phyloP scores from a whole-genome alignment of 2,888 invertebrate species.

The Drosophila monieri region DNA sequence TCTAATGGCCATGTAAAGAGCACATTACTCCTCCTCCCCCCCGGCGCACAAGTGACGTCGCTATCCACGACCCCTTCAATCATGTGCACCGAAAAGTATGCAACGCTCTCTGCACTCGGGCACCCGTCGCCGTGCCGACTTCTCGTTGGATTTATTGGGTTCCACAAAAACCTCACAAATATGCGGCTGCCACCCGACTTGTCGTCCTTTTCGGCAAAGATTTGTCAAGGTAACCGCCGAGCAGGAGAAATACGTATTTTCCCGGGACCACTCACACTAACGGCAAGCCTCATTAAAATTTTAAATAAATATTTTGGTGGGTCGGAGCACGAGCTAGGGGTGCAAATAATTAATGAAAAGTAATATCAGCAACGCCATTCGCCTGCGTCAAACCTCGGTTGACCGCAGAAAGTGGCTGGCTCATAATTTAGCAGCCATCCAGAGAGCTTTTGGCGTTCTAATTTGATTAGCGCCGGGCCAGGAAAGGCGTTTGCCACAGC shows the following conservation, averaged over 20 bases:
- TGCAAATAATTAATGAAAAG: conserved; percentile 73
- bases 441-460: conserved; percentile 49
- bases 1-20: conserved; percentile 63
- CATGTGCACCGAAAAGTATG: conserved; percentile 67
- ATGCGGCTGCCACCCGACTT: conserved; percentile 21
- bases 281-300: conserved; percentile 68
- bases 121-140: not conserved
- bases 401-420: conserved; percentile 60
- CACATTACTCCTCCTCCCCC: not conserved
- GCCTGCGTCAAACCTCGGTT: conserved; percentile 54
- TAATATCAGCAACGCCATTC: conserved; percentile 55
- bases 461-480: conserved; percentile 60
- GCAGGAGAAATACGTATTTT: conserved; percentile 3
- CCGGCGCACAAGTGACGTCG: not conserved
- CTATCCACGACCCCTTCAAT: conserved; percentile 60
- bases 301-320: conserved; percentile 60
- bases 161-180: conserved; percentile 47
- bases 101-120: conserved; percentile 44
- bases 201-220: conserved; percentile 25
- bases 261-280: conserved; percentile 28
- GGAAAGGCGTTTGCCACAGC: conserved; percentile 42
- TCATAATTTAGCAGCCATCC: conserved; percentile 33
- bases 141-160: conserved; percentile 20
- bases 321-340: conserved; percentile 17
- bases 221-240: conserved; percentile 62